phyloP scores from a whole-genome alignment of 2,888 invertebrate species.

The Cryptus viduatorius region DNA sequence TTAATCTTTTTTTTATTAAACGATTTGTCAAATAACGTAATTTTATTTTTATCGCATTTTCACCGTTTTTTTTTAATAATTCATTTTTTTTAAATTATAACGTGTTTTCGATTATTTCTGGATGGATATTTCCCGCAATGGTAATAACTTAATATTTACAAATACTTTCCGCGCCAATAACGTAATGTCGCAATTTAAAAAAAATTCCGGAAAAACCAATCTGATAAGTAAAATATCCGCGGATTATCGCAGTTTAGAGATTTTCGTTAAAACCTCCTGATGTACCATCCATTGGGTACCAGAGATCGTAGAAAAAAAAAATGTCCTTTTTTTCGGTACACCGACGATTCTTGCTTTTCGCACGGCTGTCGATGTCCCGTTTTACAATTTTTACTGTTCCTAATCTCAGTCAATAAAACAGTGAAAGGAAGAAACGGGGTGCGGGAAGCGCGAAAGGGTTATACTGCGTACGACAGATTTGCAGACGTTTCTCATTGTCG shows the following conservation, averaged over 20 bases:
- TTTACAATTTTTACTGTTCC: slow-evolving; percentile 41
- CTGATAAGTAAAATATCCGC: not conserved
- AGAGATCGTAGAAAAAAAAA: not conserved
- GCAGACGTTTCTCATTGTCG: slow-evolving; percentile 18
- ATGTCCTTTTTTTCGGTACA: not conserved
- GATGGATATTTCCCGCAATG: too few species aligned
- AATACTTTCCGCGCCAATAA: not conserved
- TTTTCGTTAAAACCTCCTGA: not conserved
- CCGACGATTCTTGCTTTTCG: not conserved
- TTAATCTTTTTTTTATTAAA: too few species aligned
- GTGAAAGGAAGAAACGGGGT: slow-evolving; percentile 17
- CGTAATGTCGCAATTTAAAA: not conserved
- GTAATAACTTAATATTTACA: too few species aligned
- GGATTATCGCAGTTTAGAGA: not conserved
- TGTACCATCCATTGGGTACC: not conserved
- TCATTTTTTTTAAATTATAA: too few species aligned
- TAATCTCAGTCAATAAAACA: slow-evolving; percentile 61
- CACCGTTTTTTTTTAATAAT: too few species aligned
- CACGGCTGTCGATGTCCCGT: not conserved
- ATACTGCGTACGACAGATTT: slow-evolving; percentile 24
- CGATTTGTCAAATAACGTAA: too few species aligned
- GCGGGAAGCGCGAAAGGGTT: slow-evolving; percentile 49
- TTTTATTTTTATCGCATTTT: too few species aligned
- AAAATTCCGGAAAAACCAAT: not conserved
- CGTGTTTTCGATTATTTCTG: too few species aligned